Conservation (phyloP, 2,797 vertebrate genomes). For the Coracias cyanogaster region DNA sequence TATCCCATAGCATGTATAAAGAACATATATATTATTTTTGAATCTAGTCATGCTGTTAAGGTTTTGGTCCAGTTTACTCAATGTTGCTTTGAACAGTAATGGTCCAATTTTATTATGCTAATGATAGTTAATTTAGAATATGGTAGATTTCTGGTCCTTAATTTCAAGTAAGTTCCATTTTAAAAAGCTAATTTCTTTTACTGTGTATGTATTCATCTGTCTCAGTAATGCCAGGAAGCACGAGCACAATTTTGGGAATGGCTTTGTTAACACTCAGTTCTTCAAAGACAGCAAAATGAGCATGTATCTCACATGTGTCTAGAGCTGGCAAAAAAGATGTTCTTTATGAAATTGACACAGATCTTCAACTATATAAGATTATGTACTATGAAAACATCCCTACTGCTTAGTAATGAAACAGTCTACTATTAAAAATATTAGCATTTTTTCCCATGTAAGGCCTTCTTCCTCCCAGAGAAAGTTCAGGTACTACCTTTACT, state of each 20-base stretch:
- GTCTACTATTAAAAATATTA: background rate
- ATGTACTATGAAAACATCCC: background rate
- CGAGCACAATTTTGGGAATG: background rate
- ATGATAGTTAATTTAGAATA: background rate
- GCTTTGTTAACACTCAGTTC: background rate
- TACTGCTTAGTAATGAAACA: background rate
- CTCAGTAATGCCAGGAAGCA: background rate
- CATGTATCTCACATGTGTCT: fast-evolving
- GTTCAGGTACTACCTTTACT: background rate
- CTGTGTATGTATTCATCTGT: background rate
- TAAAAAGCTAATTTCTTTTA: background rate
- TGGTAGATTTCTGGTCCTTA: background rate
- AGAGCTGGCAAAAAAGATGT: background rate
- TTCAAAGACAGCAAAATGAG: background rate
- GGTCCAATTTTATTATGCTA: background rate
- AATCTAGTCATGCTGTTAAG: background rate
- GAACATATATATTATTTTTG: background rate
- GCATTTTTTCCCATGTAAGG: background rate
- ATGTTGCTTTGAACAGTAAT: background rate
- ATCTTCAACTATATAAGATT: background rate
- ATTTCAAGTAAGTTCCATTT: background rate
- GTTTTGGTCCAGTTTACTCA: background rate
- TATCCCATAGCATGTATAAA: background rate
- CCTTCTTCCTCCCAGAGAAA: background rate
- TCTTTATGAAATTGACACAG: background rate